These are phyloP conservation scores for Takifugu rubripes DNA, from an alignment of 2,797 vertebrate species.

Conservation along the genomic window DNA sequence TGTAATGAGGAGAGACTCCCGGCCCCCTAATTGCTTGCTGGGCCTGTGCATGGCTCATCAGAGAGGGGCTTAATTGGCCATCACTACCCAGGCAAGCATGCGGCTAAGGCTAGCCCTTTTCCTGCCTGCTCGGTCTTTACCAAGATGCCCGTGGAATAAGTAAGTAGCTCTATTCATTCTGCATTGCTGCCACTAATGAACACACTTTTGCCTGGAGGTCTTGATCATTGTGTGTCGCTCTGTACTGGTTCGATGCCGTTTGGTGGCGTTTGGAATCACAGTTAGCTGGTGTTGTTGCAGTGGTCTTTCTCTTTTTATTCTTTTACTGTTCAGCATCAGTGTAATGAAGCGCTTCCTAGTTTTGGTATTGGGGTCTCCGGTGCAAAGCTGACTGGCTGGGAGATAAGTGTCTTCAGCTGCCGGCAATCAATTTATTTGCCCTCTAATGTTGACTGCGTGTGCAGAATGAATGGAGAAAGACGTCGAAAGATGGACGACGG, in stretches of 20 bases:
- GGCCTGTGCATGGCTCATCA: conserved; percentile 73
- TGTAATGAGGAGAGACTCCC: conserved; percentile 72
- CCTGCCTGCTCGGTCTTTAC: conserved; percentile 53
- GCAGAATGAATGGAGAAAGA: conserved; percentile 55
- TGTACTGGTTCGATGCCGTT: conserved; percentile 43
- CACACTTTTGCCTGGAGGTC: conserved; percentile 56
- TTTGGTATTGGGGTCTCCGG: conserved; percentile 59
- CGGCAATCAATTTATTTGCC: conserved; percentile 73
- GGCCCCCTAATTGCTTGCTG: conserved; percentile 72
- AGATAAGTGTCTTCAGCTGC: conserved; percentile 75
- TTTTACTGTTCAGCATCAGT: conserved; percentile 56
- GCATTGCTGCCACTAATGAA: conserved; percentile 69
- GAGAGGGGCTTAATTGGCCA: conserved; percentile 78
- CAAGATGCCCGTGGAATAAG: conserved; percentile 62
- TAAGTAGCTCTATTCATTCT: conserved; percentile 70
- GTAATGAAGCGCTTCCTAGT: conserved; percentile 66
- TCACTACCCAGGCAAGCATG: conserved; percentile 71
- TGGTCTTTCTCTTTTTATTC: conserved; percentile 43
- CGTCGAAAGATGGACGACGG: conserved; percentile 45
- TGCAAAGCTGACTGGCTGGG: conserved; percentile 55
- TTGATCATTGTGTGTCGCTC: conserved; percentile 59
- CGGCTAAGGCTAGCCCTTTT: conserved; percentile 61
- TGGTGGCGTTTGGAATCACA: conserved; percentile 39
- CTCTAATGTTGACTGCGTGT: conserved; percentile 66
- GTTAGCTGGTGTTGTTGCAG: conserved; percentile 48